Base-by-base conservation (phyloP, 1,140 invertebrate species). In the Rhyacophila brunnea region DNA sequence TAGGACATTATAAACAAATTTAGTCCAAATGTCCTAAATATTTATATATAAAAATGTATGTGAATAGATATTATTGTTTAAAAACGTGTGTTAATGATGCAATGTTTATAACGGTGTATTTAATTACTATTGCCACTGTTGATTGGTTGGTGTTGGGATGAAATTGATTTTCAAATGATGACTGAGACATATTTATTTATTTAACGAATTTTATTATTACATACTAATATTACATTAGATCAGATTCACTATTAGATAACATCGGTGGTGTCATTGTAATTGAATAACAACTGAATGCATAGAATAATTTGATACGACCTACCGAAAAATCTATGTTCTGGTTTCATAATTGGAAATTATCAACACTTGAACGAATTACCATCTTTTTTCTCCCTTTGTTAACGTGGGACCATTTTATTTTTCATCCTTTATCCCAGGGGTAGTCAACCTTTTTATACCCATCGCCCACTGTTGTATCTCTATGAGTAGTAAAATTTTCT, bases 11-110 rank as follows among this genome's bases (percentile, higher is more conserved):
- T 46, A 46, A 19, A 46, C 17, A 46, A 19, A 28, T 28, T 3
- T 28, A 28, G 9, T 28, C 23, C 23, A 28, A 28, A 28, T 28
- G 23, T 28, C 23, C 23, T 28, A 28, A 28, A 28, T 28, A 28
- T 28, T 28, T 28, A 28, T 28, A 28, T 43, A 43, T 43, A 43
- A 14, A 46, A 19, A 9, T 18, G 17, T 46, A 14, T 46, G 20
- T 46, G 20, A 19, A 46, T 46, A 46, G 11, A 46, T 46, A 46
- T 46, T 19, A 6, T 19, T 46, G 20, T 46, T 19, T 9, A 18
- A 19, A 14, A 10, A 46, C 9, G 9, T 9, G 9, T 28, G 4
- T 28, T 3, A 28, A 28, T 28, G 23, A 28, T 28, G 23, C 9
- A 9, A 5, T 28, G 23, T 9, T 28, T 28, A 28, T 28, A 28